These are phyloP conservation scores for Poeciliopsis turrubarensis DNA, from an alignment of 2,113 vertebrate species.

Conservation along the genomic window DNA sequence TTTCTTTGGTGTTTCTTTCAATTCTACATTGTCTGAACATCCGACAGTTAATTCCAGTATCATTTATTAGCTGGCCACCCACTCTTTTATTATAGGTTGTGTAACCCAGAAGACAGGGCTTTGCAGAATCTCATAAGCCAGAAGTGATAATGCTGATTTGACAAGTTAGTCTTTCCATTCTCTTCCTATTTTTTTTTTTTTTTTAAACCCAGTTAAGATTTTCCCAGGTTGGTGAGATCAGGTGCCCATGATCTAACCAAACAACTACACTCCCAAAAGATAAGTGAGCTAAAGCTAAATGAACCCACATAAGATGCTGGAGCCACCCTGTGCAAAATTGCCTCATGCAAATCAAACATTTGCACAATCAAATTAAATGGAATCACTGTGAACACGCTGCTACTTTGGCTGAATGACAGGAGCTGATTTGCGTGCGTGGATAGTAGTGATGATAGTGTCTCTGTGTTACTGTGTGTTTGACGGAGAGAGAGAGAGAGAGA, in stretches of 20 bases:
- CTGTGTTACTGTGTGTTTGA: slow-evolving; percentile 7
- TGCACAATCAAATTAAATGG: slow-evolving; percentile 7
- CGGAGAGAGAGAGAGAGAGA: neutral
- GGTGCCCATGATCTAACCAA: neutral
- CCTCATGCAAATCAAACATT: slow-evolving; percentile 23
- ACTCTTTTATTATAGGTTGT: slow-evolving; percentile 17
- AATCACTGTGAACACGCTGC: slow-evolving; percentile 4
- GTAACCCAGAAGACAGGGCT: slow-evolving; percentile 17
- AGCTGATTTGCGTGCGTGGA: slow-evolving; percentile 13
- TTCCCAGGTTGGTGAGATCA: neutral
- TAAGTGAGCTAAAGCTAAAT: neutral
- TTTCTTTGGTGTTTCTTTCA: neutral
- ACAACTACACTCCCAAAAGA: neutral
- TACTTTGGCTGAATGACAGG: slow-evolving; percentile 22
- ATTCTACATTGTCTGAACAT: too few relatives aligned
- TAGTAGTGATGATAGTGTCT: slow-evolving; percentile 9
- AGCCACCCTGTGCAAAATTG: neutral
- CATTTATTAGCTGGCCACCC: slow-evolving; percentile 44
- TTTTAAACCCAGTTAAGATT: neutral
- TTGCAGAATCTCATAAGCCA: slow-evolving; percentile 30
- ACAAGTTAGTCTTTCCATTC: slow-evolving; percentile 6
- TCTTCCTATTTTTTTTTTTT: too few relatives aligned
- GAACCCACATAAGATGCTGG: neutral
- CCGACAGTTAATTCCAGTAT: slow-evolving; percentile 7
- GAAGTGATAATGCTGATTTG: slow-evolving; percentile 19